phyloP scores from a whole-genome alignment of 2,888 invertebrate genomes.

The Harpagoxenus sublaevis region DNA sequence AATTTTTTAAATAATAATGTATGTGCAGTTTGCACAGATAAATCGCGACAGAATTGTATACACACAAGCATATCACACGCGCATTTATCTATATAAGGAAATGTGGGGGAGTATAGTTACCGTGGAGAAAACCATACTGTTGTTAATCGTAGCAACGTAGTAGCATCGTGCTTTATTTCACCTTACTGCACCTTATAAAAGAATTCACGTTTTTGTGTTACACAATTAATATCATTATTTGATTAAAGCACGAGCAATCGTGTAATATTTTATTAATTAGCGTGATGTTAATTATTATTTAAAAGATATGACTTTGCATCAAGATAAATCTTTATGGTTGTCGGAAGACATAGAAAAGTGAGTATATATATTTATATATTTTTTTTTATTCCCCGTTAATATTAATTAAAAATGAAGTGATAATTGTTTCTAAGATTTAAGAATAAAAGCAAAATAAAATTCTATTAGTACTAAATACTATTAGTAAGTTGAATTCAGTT shows the following conservation, averaged over 20 bases:
- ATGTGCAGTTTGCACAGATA: background rate
- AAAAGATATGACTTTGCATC: background rate
- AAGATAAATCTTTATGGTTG: slow-evolving; percentile 2
- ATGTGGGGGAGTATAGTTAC: background rate
- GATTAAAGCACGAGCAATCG: background rate
- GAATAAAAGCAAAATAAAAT: background rate
- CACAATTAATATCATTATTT: background rate
- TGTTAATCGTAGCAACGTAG: slow-evolving; percentile 52
- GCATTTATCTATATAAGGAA: background rate
- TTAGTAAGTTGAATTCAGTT: background rate
- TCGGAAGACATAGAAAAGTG: background rate
- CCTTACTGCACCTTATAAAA: background rate
- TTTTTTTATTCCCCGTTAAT: background rate
- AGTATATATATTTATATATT: background rate
- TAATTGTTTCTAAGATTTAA: background rate
- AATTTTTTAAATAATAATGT: background rate
- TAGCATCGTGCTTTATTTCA: background rate
- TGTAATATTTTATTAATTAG: slow-evolving; percentile 17
- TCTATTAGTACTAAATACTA: background rate
- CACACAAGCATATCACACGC: background rate
- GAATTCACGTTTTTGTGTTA: background rate
- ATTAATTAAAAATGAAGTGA: background rate
- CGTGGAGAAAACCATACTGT: background rate
- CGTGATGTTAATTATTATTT: background rate
- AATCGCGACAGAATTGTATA: background rate